Base-by-base conservation (phyloP, 2,113 vertebrate genomes). In the Poecilia latipinna region DNA sequence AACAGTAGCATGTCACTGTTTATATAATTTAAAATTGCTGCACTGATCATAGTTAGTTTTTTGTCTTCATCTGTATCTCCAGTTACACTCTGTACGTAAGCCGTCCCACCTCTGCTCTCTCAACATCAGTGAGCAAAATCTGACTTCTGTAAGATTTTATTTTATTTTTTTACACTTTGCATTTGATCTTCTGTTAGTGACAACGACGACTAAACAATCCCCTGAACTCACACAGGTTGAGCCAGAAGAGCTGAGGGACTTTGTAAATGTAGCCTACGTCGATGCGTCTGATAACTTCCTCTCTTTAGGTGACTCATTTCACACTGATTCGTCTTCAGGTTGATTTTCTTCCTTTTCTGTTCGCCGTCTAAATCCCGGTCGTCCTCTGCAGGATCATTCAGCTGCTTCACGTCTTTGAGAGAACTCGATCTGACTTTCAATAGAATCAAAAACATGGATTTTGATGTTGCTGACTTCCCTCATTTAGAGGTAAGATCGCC, bases 341-440 rank as follows among this genome's bases (percentile, higher is more conserved):
- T 72, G 1, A 8, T 60, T 62, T 33, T 44, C 8, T 35, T 32
- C 17, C 7, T 64, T 3, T 44, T 44, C 65, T 24, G 28, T 29
- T 1, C 2, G 12, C 3, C 35, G 22, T 54, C 4, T 60, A 26
- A 72, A 63, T 67, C 31, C 5, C 1, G 35, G 1, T 28, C 68
- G 8, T 85, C 63, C 57, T 75, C 60, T 66, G 37, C 79, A 97
- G 97, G 92, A 8, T 74, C 76, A 7, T 97, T 97, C 72, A 86
- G 90, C 72, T 92, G 88, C 4, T 97, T 98, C 88, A 90, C 90
- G 70, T 89, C 80, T 35, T 80, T 98, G 68, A 90, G 91, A 75
- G 94, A 96, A 83, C 89, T 97, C 72, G 94, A 95, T 66, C 93
- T 98, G 3, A 90, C 95, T 29, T 81, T 97, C 74, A 98, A 97